These are phyloP conservation scores for Empidonax traillii DNA, from an alignment of 2,113 vertebrate genomes.

Conservation along the genomic window DNA sequence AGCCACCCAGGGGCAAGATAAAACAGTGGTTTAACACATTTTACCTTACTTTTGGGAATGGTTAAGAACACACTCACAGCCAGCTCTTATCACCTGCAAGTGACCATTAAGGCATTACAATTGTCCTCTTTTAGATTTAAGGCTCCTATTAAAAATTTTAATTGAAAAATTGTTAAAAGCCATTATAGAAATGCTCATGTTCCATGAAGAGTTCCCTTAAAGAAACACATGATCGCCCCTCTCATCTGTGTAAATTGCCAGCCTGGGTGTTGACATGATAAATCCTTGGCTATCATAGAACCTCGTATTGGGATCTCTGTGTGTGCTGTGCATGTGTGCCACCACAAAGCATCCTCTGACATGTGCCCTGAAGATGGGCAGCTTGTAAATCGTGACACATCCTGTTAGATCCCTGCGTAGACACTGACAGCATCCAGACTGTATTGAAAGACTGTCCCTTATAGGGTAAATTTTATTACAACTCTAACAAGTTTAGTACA, in stretches of 20 bases:
- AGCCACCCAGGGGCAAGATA: not conserved
- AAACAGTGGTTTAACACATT: not conserved
- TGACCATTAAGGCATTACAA: not conserved
- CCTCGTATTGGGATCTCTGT: not conserved
- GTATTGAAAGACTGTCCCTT: not conserved
- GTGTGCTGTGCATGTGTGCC: not conserved
- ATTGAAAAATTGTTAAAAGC: not conserved
- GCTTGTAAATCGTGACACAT: not conserved
- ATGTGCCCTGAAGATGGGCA: not conserved
- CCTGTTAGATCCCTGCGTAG: not conserved
- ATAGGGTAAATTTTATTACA: not conserved
- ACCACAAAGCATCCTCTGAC: not conserved
- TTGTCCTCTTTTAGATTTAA: not conserved
- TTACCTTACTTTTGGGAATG: not conserved
- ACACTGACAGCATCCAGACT: not conserved
- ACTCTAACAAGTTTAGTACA: not conserved
- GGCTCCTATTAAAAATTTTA: not conserved
- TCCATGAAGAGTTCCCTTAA: not conserved
- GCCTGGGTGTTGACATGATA: not conserved
- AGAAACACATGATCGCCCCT: not conserved
- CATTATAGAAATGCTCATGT: not conserved
- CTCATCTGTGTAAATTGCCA: not conserved
- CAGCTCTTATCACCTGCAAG: not conserved
- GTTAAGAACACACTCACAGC: not conserved
- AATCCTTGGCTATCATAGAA: not conserved